Evolutionary conservation across 2,888 invertebrate genomes (phyloP).

Genomic region (Resseliella maxima): DNA sequence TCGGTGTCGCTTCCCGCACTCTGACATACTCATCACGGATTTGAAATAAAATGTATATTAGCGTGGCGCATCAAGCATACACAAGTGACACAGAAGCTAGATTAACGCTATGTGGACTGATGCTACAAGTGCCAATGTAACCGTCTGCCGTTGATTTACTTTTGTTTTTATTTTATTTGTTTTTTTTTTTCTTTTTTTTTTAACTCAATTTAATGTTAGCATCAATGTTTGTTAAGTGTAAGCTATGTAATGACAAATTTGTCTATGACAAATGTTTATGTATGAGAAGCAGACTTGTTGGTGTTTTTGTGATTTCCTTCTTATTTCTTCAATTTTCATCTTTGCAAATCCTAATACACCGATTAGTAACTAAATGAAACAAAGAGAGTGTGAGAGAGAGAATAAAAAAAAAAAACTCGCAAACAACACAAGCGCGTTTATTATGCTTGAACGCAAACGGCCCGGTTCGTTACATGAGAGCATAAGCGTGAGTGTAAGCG

Average conservation of each 20-base stretch:
- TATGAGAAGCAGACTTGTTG: too few relatives aligned
- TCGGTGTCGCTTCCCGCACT: too few relatives aligned
- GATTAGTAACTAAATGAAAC: not conserved
- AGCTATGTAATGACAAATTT: too few relatives aligned
- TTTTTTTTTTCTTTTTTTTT: too few relatives aligned
- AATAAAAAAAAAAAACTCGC: not conserved
- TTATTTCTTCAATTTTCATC: not conserved
- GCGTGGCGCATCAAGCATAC: not conserved
- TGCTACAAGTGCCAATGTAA: not conserved
- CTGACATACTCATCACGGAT: too few relatives aligned
- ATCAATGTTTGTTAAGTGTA: too few relatives aligned
- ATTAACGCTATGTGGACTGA: not conserved
- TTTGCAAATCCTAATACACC: not conserved
- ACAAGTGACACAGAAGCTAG: not conserved
- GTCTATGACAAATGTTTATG: too few relatives aligned
- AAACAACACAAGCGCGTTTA: not conserved
- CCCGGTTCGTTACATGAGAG: not conserved
- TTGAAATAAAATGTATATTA: not conserved
- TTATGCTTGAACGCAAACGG: not conserved
- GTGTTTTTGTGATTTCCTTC: too few relatives aligned
- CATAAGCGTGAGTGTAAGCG: too few relatives aligned
- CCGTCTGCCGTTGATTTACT: constrained; percentile 2
- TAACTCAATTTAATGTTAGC: too few relatives aligned
- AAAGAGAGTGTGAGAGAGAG: not conserved
- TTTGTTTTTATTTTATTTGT: not conserved